phyloP scores from a whole-genome alignment of 2,797 vertebrate species.

The Propithecus deckenii region DNA sequence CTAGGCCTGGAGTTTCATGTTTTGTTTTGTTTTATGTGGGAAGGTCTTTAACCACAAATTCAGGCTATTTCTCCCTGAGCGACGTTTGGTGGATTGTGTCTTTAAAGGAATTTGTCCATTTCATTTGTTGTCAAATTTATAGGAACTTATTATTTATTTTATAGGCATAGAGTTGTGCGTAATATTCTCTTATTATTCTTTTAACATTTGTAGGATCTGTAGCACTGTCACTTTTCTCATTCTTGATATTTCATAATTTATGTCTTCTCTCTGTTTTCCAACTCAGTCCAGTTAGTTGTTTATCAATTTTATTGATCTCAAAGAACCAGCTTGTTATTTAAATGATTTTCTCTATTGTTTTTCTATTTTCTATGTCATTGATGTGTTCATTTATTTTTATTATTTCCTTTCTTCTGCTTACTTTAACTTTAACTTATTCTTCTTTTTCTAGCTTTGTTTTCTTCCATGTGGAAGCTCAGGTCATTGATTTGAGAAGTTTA shows the following conservation, averaged over 20 bases:
- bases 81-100: not conserved
- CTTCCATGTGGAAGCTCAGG: not conserved
- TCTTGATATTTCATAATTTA: not conserved
- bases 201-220: not conserved
- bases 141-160: not conserved
- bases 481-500: not conserved
- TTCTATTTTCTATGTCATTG: constrained; percentile 11
- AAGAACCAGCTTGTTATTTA: not conserved
- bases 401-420: not conserved
- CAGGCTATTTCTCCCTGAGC: not conserved
- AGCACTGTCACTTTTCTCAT: not conserved
- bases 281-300: not conserved
- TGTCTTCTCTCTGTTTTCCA: not conserved
- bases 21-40: not conserved
- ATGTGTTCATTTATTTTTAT: not conserved
- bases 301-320: not conserved
- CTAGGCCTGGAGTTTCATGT: not conserved
- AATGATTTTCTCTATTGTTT: constrained; percentile 14
- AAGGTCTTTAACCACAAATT: constrained; percentile 7
- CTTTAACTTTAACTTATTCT: not conserved
- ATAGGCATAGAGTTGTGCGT: not conserved
- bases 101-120: not conserved
- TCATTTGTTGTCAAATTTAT: constrained; percentile 3
- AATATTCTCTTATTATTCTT: not conserved
- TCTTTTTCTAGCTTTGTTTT: not conserved